Conservation (phyloP, 1,140 invertebrate genomes). For the Bombus consobrinus region DNA sequence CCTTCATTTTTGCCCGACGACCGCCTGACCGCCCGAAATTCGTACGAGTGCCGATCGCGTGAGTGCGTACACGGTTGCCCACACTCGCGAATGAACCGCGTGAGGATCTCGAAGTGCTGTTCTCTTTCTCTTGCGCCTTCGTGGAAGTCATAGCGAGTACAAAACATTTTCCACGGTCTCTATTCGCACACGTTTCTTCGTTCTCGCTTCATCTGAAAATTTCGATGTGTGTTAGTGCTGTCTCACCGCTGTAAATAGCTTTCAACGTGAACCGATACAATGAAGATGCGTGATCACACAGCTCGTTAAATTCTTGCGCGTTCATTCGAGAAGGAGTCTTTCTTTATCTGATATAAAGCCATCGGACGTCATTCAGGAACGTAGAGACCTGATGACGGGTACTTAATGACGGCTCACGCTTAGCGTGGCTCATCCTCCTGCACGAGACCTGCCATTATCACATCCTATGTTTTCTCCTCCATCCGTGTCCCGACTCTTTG, state of each 20-base stretch:
- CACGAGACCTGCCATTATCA: slow-evolving; percentile 70
- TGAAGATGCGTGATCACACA: slow-evolving; percentile 5
- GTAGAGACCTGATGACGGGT: slow-evolving; percentile 65
- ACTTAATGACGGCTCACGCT: slow-evolving; percentile 63
- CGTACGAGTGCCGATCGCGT: slow-evolving; percentile 63
- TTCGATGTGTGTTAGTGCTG: background rate
- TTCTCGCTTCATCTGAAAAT: slow-evolving; percentile 9
- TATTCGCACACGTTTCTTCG: slow-evolving; percentile 7
- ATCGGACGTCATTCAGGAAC: slow-evolving; percentile 58
- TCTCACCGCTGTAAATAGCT: slow-evolving; percentile 42
- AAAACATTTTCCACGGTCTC: background rate
- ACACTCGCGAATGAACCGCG: slow-evolving; percentile 58
- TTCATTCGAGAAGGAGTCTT: slow-evolving; percentile 26
- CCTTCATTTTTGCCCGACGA: slow-evolving; percentile 74
- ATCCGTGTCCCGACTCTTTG: slow-evolving; percentile 42
- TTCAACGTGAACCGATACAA: slow-evolving; percentile 18
- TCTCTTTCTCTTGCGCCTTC: background rate
- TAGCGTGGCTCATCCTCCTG: slow-evolving; percentile 68
- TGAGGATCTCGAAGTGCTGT: slow-evolving; percentile 33
- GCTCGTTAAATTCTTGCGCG: slow-evolving; percentile 20
- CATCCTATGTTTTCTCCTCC: slow-evolving; percentile 42
- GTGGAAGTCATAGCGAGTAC: background rate
- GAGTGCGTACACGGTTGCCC: slow-evolving; percentile 61
- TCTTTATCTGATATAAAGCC: slow-evolving; percentile 40
- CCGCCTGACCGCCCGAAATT: slow-evolving; percentile 76